Base-by-base conservation (phyloP, 1,140 invertebrate species). In the Subanguina moxae region DNA sequence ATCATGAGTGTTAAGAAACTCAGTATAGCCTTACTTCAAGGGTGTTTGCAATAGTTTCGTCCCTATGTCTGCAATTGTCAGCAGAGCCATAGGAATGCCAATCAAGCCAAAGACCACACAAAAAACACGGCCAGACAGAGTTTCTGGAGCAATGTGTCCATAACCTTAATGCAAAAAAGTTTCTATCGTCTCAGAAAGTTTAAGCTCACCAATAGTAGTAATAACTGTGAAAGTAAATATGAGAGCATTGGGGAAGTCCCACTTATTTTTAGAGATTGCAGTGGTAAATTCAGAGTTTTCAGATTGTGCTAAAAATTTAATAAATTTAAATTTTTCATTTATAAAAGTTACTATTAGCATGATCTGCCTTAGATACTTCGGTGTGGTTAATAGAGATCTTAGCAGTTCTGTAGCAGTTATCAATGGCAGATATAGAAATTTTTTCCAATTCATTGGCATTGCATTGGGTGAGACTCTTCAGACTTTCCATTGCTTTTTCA, bases 51-150 rank as follows among this genome's bases (percentile, higher is more conserved):
- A n/a, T n/a, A n/a, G n/a, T n/a, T n/a, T n/a, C 59, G 75, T 69
- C 8, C 71, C 71, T 58, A 73, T 76, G 45, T 73, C 71, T 1
- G 71, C 73, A 19, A 73, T 71, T 1, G 71, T 73, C 19, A 73
- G 45, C 19, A 73, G 59, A 17, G 71, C 59, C 48, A 73, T 45
- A 7, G 71, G 71, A 28, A 73, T 52, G 17, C 71, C 71, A 28
- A 73, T 32, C n/a, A 73, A 30, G n/a, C 71, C 71, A 48, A 75
- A 73, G 59, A 73, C 23, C 17, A 73, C 45, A 27, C 63, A 73
- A 57, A 73, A n/a, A 23, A 71, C 19, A 64, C 62, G 43, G 19
- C 71, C 71, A 23, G 59, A 28, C 38, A 57, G 38, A 15, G 71
- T 73, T 27, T 52, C 43, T 17, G 71, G 71, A 13, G 72, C 71